These are phyloP conservation scores for Bombus haemorrhoidalis DNA, from an alignment of 1,140 invertebrate genomes.

Conservation along the genomic window DNA sequence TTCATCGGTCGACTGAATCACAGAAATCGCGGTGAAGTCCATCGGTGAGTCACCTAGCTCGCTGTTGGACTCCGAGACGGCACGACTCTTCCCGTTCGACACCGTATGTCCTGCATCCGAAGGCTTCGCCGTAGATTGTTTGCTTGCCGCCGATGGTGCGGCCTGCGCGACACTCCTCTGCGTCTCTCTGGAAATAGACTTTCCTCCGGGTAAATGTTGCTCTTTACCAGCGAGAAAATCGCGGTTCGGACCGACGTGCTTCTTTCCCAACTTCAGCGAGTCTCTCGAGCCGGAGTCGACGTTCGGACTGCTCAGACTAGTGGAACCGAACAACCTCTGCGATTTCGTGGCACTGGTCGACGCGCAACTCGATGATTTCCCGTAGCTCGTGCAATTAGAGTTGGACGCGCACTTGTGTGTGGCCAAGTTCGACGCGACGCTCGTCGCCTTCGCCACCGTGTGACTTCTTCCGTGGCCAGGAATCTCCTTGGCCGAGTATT, in stretches of 20 bases:
- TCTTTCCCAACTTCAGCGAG: slow-evolving; percentile 33
- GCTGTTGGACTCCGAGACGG: slow-evolving; percentile 7
- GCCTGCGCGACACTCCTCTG: slow-evolving; percentile 24
- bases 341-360: slow-evolving; percentile 29
- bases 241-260: slow-evolving; percentile 2
- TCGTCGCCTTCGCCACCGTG: slow-evolving; percentile 9
- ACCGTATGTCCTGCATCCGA: slow-evolving; percentile 25
- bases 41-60: not conserved
- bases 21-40: slow-evolving; percentile 25
- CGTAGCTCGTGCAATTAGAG: slow-evolving; percentile 59
- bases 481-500: slow-evolving; percentile 39
- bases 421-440: slow-evolving; percentile 9
- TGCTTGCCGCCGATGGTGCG: not conserved
- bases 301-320: slow-evolving; percentile 33
- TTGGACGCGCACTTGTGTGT: slow-evolving; percentile 71
- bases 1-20: slow-evolving; percentile 36
- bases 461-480: slow-evolving; percentile 28
- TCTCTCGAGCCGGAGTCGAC: slow-evolving; percentile 39
- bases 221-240: slow-evolving; percentile 44
- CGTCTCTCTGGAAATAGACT: slow-evolving; percentile 16
- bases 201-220: slow-evolving; percentile 26
- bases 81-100: slow-evolving; percentile 17
- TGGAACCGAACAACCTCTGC: slow-evolving; percentile 36
- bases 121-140: slow-evolving; percentile 30
- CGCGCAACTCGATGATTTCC: slow-evolving; percentile 28